phyloP scores from a whole-genome alignment of 2,797 vertebrate species.

The Yasuhikotakia modesta region DNA sequence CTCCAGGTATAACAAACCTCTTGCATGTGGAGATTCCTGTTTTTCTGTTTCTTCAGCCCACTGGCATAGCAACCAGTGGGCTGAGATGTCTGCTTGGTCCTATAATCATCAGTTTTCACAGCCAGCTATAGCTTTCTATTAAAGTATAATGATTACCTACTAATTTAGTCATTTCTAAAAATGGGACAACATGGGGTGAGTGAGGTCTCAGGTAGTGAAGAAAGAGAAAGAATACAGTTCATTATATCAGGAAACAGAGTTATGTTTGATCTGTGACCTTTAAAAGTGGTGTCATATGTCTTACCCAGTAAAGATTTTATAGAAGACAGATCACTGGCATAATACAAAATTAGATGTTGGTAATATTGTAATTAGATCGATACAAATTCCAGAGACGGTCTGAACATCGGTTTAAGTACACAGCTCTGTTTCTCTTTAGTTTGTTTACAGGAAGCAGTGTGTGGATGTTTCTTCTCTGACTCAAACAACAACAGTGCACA shows the following conservation, averaged over 20 bases:
- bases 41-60: neutral
- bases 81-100: neutral
- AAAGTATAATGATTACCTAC: neutral
- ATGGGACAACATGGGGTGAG: neutral
- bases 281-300: neutral
- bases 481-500: neutral
- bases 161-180: neutral
- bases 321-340: neutral
- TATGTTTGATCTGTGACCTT: neutral
- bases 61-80: neutral
- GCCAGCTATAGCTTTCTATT: neutral
- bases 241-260: slow-evolving; percentile 13
- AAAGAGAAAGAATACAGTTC: slow-evolving; percentile 5
- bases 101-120: neutral
- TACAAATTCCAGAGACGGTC: neutral
- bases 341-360: neutral
- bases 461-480: neutral
- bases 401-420: no score
- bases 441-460: neutral
- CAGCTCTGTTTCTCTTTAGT: slow-evolving; percentile 4
- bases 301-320: neutral
- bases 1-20: neutral
- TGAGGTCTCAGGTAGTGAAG: neutral
- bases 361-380: neutral
- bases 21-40: neutral